Conservation (phyloP, 2,113 vertebrate species). For the Xerus inauris region DNA sequence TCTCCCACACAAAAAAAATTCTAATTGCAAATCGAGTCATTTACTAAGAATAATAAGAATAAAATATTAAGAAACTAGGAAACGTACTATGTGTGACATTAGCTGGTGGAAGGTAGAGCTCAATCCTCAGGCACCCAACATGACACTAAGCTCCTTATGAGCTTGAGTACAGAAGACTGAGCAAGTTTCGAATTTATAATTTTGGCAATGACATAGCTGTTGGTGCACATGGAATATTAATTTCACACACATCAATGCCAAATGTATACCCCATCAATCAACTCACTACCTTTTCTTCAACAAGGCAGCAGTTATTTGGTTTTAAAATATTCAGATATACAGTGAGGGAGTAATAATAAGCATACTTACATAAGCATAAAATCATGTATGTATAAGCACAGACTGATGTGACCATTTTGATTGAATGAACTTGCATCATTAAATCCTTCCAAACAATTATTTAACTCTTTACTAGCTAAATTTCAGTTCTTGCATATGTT, state of each 20-base stretch:
- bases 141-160: not conserved
- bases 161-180: not conserved
- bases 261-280: constrained; percentile 25
- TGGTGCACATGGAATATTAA: constrained; percentile 37
- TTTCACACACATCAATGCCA: not conserved
- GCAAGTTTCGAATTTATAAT: constrained; percentile 39
- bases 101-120: not conserved
- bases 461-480: constrained; percentile 29
- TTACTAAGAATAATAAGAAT: not conserved
- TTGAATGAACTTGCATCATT: not conserved
- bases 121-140: not conserved
- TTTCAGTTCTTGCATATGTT: not conserved
- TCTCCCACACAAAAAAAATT: not conserved
- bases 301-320: constrained; percentile 57
- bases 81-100: not conserved
- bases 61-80: not conserved
- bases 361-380: constrained; percentile 29
- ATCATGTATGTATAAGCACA: constrained; percentile 21
- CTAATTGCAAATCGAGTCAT: not conserved
- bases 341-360: not conserved
- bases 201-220: constrained; percentile 1
- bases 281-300: not conserved
- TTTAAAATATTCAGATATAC: constrained; percentile 30
- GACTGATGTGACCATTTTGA: not conserved
- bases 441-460: constrained; percentile 10